A percentile compares a stretch with the other conserved stretches of the same genome.
These are phyloP conservation scores for Propsilocerus akamusi DNA, from an alignment of 1,140 invertebrate species.

Conservation along the genomic window DNA sequence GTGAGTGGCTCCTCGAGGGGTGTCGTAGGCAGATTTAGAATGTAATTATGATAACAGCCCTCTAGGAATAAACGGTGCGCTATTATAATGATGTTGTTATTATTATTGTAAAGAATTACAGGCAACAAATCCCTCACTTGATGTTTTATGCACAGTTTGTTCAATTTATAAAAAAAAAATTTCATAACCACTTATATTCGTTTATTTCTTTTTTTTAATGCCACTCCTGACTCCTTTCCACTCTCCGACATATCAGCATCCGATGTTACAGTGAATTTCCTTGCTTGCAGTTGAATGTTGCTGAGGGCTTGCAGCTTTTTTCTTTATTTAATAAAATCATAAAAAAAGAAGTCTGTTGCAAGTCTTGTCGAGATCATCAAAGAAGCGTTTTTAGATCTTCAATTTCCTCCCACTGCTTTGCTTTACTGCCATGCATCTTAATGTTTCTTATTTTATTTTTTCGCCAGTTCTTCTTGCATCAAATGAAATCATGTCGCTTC, in stretches of 20 bases:
- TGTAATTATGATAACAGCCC: too few relatives aligned
- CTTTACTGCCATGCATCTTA: not conserved
- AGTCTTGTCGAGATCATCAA: not conserved
- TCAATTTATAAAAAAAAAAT: too few relatives aligned
- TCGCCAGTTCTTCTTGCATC: not conserved
- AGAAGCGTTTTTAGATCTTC: not conserved
- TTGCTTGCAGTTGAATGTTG: not conserved
- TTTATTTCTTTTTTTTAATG: too few relatives aligned
- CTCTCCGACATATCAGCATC: not conserved
- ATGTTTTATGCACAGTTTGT: too few relatives aligned
- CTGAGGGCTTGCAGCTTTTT: not conserved
- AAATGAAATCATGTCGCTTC: not conserved
- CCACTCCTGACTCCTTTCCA: not conserved
- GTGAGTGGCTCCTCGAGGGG: too few relatives aligned
- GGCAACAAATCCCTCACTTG: too few relatives aligned
- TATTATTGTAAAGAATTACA: too few relatives aligned
- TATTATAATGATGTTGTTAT: too few relatives aligned
- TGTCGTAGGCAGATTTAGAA: too few relatives aligned
- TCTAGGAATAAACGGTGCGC: too few relatives aligned
- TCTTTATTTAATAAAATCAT: conserved; percentile 1
- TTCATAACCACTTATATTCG: too few relatives aligned
- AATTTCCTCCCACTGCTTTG: not conserved
- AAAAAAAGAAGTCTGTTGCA: not conserved
- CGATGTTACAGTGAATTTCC: not conserved
- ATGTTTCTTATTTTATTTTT: not conserved